Evolutionary conservation across 2,113 vertebrate species (phyloP).

Genomic region (Cromileptes altivelis): DNA sequence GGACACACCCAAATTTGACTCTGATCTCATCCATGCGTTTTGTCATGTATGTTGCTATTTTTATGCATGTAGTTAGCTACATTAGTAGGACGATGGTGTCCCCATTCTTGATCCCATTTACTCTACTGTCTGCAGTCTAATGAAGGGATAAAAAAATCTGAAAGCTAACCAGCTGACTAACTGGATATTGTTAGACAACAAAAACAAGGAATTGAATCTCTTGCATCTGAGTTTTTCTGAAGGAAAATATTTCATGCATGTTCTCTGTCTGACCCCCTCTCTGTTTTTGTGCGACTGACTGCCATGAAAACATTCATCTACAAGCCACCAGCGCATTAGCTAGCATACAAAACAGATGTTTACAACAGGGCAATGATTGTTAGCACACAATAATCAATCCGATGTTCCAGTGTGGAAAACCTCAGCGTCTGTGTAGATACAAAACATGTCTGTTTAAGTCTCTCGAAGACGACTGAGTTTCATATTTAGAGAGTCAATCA

Average conservation of each 20-base stretch:
- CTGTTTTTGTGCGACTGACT: background rate
- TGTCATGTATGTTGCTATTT: too few relatives aligned
- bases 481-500: conserved; percentile 24
- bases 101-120: too few relatives aligned
- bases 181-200: background rate
- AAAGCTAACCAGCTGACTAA: background rate
- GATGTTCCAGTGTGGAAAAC: conserved; percentile 27
- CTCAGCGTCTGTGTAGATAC: conserved; percentile 26
- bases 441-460: conserved; percentile 21
- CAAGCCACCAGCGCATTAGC: conserved; percentile 35
- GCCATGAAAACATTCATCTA: conserved; percentile 13
- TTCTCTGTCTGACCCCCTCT: conserved; percentile 9
- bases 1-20: too few relatives aligned
- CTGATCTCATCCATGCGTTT: too few relatives aligned
- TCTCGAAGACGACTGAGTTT: background rate
- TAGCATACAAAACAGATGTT: conserved; percentile 63
- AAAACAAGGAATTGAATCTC: background rate
- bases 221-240: background rate
- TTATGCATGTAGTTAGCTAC: too few relatives aligned
- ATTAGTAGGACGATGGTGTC: too few relatives aligned
- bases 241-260: background rate
- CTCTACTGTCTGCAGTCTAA: background rate
- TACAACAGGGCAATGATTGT: conserved; percentile 45
- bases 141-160: background rate
- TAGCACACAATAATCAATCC: conserved; percentile 30